A percentile compares a stretch with the other conserved stretches of the same genome.
Conservation (phyloP, 2,797 vertebrate species). For the Psittacula derbiana region DNA sequence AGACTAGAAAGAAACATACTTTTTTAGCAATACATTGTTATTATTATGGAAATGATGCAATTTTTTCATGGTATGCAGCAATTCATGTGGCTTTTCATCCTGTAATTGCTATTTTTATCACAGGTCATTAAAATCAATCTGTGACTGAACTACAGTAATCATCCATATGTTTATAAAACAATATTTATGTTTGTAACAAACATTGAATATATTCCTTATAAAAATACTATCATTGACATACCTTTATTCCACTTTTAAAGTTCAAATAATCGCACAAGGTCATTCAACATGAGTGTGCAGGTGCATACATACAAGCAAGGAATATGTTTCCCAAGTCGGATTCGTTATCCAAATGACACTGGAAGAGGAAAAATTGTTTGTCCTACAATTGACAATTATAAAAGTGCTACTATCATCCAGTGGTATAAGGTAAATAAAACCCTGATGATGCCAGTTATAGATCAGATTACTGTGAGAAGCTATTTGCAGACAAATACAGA, state of each 20-base stretch:
- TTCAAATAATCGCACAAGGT: not conserved
- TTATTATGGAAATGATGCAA: not conserved
- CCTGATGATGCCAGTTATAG: not conserved
- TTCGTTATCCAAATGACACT: slow-evolving; percentile 26
- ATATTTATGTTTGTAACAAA: not conserved
- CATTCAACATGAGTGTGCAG: not conserved
- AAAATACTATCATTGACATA: not conserved
- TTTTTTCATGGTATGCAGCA: not conserved
- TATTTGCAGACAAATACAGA: not conserved
- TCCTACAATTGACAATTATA: slow-evolving; percentile 53
- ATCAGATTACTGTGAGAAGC: not conserved
- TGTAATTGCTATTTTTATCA: not conserved
- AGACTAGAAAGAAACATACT: not conserved
- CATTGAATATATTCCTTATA: not conserved
- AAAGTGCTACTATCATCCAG: slow-evolving; percentile 36
- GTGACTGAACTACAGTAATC: not conserved
- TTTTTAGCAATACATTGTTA: not conserved
- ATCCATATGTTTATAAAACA: not conserved
- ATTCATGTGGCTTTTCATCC: not conserved
- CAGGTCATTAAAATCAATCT: not conserved
- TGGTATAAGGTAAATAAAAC: slow-evolving; percentile 66
- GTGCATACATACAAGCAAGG: slow-evolving; percentile 25
- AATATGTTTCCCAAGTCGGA: slow-evolving; percentile 32
- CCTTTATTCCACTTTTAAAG: not conserved
- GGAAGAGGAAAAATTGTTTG: slow-evolving; percentile 54